Conservation (phyloP, 2,113 vertebrate species). For the Corapipo altera region DNA sequence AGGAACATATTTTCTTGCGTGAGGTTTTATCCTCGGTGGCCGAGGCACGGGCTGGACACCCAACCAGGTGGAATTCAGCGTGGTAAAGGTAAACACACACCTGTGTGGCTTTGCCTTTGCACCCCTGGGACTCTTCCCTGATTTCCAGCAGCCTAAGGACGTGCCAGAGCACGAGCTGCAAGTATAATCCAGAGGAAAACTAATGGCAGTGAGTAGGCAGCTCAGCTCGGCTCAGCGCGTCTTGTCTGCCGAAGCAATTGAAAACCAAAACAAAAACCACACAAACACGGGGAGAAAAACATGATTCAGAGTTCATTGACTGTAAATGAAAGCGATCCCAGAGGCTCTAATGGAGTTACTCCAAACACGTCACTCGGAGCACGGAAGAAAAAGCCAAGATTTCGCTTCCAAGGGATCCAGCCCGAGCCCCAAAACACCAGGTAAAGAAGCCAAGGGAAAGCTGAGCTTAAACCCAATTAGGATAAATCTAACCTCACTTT, state of each 20-base stretch:
- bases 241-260: not conserved
- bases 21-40: not conserved
- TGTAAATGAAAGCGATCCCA: not conserved
- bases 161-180: not conserved
- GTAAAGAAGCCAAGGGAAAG: not conserved
- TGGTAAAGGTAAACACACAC: not conserved
- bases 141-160: not conserved
- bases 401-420: not conserved
- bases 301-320: not conserved
- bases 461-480: not conserved
- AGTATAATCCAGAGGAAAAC: not conserved
- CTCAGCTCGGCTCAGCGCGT: not conserved
- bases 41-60: not conserved
- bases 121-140: not conserved
- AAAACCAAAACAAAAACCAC: not conserved
- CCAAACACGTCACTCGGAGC: not conserved
- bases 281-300: not conserved
- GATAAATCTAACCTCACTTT: not conserved
- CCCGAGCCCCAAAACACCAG: rapidly evolving
- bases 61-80: not conserved
- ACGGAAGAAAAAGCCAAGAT: not conserved
- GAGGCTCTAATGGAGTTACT: not conserved
- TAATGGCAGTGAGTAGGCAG: not conserved
- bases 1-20: not conserved
- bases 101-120: not conserved